phyloP scores from a whole-genome alignment of 2,797 vertebrate species.

The Sebastes iracundus region DNA sequence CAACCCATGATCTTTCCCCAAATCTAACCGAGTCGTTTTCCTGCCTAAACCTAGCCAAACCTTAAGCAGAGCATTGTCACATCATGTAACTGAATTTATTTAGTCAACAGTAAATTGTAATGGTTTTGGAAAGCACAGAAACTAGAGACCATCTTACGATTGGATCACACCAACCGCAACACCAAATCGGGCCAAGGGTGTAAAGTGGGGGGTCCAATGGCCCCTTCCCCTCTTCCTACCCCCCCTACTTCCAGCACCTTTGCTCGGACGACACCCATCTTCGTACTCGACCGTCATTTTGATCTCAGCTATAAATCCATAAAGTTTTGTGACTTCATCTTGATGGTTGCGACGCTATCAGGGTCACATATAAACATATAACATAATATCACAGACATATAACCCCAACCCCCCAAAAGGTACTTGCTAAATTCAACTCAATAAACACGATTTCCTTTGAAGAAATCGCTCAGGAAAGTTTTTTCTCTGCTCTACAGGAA shows the following conservation, averaged over 20 bases:
- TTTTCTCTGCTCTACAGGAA: constrained; percentile 78
- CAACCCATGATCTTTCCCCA: neutral
- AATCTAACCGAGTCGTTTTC: neutral
- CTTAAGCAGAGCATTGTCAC: neutral
- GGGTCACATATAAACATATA: neutral
- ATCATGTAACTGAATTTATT: neutral
- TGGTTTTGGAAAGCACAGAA: neutral
- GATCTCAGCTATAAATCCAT: neutral
- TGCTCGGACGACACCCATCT: neutral
- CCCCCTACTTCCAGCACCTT: neutral
- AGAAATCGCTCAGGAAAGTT: neutral
- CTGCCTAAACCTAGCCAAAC: neutral
- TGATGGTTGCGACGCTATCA: neutral
- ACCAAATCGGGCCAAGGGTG: too few relatives aligned
- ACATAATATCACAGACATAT: too few relatives aligned
- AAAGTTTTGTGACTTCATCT: neutral
- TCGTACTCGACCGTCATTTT: neutral
- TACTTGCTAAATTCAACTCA: neutral
- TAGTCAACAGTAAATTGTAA: neutral
- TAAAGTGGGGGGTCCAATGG: too few relatives aligned
- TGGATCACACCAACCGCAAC: neutral
- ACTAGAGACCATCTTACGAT: neutral
- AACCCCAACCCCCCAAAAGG: neutral
- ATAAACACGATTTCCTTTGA: neutral
- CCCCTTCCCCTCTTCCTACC: neutral